Evolutionary conservation across 2,113 vertebrate genomes (phyloP), one percentile per base, ranked within the genome.

Genomic region (Tyrannus savana): DNA sequence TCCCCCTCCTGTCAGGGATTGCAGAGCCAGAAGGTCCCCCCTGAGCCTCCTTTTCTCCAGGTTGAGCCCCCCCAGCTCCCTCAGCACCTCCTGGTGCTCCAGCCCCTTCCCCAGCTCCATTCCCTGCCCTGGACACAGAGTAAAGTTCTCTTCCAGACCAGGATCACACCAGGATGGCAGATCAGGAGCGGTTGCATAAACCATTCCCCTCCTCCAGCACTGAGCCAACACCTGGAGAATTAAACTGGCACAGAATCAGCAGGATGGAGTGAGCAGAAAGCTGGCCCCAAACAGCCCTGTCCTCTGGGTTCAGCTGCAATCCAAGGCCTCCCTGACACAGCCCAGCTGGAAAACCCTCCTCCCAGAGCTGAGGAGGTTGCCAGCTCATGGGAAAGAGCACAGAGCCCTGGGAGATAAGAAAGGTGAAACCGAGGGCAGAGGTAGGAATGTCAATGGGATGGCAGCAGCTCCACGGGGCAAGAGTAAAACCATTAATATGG

Each of bases 311-410:
- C 85, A 86, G 82, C 94, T 86, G 60, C 5, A 6, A 39, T 23
- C 88, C 94, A 95, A 95, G 94, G 90, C 12, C 94, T 83, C 58
- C 49, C 58, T 17, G 90, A 80, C 5, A 25, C 0, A 7, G 83
- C 59, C 58, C 88, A 92, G 87, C 75, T 93, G 85, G 75, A 73
- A 28, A 92, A 77, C 17, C 18, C 49, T 88, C 44, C 62, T 53
- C 64, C 3, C 12, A 9, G 28, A 69, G 46, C 49, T 0, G 0
- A 68, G 68, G 44, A 58, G 50, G 9, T 33, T 79, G 74, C 75
- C 92, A 90, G 47, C 68, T 6, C 19, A 86, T 94, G 95, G 80
- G 95, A 97, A 87, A 76, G 30, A 87, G 39, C 88, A 67, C 94
- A 97, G 90, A 74, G 72, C 39, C 63, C 83, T 71, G 82, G 0